These are phyloP conservation scores for Lepidurus packardi DNA, from an alignment of 1,140 invertebrate genomes.

Conservation along the genomic window DNA sequence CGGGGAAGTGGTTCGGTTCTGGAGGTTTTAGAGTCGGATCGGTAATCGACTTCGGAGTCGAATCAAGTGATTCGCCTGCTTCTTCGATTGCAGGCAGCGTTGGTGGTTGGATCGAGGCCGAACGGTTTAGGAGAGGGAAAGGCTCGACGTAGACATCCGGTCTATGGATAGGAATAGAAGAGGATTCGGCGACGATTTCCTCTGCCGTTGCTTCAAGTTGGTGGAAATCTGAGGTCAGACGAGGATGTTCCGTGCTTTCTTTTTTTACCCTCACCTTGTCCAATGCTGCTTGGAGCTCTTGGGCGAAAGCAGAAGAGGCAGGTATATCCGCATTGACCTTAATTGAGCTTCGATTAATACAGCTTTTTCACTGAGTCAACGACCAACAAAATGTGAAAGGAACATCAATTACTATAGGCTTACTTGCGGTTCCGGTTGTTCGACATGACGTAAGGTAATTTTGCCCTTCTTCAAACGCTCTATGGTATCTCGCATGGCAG, in stretches of 20 bases:
- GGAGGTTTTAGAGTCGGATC: not conserved
- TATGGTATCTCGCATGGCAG: not conserved
- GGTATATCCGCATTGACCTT: not conserved
- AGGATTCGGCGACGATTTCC: not conserved
- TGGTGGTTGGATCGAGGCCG: not conserved
- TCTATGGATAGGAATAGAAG: not conserved
- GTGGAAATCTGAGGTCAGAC: not conserved
- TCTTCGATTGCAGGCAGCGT: not conserved
- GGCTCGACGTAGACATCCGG: not conserved
- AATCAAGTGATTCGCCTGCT: not conserved
- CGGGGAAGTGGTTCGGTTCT: not conserved
- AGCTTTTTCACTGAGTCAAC: not conserved
- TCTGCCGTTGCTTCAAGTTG: not conserved
- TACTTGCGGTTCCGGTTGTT: not conserved
- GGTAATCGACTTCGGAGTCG: not conserved
- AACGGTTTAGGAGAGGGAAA: not conserved
- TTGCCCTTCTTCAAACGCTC: not conserved
- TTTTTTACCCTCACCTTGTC: not conserved
- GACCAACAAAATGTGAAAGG: not conserved
- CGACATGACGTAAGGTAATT: not conserved
- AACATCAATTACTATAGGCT: not conserved
- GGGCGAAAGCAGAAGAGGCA: not conserved
- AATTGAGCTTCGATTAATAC: not conserved
- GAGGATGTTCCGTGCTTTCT: not conserved
- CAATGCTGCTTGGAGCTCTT: not conserved